Evolutionary conservation across 2,888 invertebrate species (phyloP).

Genomic region (Caenorhabditis imperialis): DNA sequence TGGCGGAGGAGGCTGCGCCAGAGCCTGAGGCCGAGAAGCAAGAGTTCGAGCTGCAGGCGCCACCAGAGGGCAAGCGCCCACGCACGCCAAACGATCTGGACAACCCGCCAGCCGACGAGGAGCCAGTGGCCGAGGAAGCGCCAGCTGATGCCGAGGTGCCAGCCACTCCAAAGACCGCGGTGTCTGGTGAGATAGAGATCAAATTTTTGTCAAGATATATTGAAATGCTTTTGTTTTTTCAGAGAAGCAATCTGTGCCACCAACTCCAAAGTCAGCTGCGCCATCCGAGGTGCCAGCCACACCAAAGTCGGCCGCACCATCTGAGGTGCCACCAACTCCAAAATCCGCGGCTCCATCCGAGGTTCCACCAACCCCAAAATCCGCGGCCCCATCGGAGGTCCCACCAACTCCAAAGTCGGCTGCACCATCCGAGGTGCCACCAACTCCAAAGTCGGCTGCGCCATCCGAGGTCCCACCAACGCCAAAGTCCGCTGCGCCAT

Average conservation of each 20-base stretch:
- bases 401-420: slow-evolving; percentile 61
- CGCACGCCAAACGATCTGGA: slow-evolving; percentile 76
- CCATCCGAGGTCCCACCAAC: slow-evolving; percentile 61
- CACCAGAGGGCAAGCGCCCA: slow-evolving; percentile 75
- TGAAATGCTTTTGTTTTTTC: slow-evolving; percentile 3
- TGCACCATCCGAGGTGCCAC: slow-evolving; percentile 54
- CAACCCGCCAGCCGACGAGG: slow-evolving; percentile 59
- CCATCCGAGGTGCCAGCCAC: slow-evolving; percentile 53
- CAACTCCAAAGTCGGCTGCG: slow-evolving; percentile 62
- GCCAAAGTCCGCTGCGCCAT: slow-evolving; percentile 58
- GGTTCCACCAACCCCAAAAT: slow-evolving; percentile 55
- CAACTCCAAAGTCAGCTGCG: slow-evolving; percentile 57
- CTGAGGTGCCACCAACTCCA: slow-evolving; percentile 57
- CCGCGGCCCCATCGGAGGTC: slow-evolving; percentile 47
- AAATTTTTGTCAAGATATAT: background rate
- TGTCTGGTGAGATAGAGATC: slow-evolving; percentile 34
- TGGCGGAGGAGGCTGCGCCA: slow-evolving; percentile 49
- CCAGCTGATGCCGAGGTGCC: slow-evolving; percentile 53
- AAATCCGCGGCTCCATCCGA: slow-evolving; percentile 54
- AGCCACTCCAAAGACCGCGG: slow-evolving; percentile 62
- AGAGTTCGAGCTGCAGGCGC: slow-evolving; percentile 74
- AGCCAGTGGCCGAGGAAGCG: slow-evolving; percentile 57
- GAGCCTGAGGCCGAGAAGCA: slow-evolving; percentile 58
- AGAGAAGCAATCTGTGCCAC: slow-evolving; percentile 61
- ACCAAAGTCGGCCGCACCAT: slow-evolving; percentile 53